Percentiles rank a stretch among this genome's conserved stretches.
Evolutionary conservation across 2,113 vertebrate genomes (phyloP).

Genomic region (Urocitellus parryii): DNA sequence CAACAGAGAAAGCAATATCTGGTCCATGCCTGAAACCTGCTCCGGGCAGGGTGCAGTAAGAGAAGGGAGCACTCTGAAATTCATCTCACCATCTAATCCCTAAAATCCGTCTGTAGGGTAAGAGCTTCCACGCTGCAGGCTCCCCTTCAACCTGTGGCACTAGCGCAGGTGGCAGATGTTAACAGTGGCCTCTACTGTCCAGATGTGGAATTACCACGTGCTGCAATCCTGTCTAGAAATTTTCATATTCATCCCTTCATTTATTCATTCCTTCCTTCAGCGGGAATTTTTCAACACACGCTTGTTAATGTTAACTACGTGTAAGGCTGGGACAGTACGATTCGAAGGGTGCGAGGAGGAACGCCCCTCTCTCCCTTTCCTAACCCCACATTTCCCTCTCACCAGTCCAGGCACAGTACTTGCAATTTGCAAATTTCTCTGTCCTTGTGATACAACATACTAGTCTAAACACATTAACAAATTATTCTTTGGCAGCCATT

Average conservation of each 20-base stretch:
- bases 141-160: background rate
- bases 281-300: background rate
- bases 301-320: background rate
- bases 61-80: background rate
- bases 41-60: background rate
- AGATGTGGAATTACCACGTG: background rate
- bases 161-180: background rate
- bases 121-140: background rate
- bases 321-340: background rate
- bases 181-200: conserved; percentile 69
- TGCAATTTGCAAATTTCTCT: background rate
- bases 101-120: background rate
- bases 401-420: background rate
- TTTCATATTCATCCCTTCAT: background rate
- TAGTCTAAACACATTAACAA: background rate
- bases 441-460: background rate
- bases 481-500: background rate
- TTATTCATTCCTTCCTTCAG: background rate
- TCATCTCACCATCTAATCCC: background rate
- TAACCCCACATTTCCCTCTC: background rate
- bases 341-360: background rate
- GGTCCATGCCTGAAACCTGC: background rate
- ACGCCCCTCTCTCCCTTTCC: background rate
- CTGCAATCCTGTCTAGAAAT: background rate
- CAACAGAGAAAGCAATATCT: background rate